These are phyloP conservation scores for Rhinella marina DNA, from an alignment of 2,797 vertebrate genomes.

Conservation along the genomic window DNA sequence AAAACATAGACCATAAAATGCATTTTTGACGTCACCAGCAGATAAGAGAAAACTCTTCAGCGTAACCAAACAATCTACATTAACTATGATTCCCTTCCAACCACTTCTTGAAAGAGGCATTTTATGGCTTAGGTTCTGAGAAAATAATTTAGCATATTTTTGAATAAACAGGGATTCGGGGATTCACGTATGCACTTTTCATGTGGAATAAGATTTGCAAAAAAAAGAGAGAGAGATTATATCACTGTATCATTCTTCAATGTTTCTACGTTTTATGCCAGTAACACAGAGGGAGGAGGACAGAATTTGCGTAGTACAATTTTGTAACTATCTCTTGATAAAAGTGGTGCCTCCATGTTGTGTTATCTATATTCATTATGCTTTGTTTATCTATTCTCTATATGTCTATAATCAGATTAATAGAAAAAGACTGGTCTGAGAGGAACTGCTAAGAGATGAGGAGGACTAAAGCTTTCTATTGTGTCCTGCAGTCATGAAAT, in stretches of 20 bases:
- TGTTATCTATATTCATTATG: conserved; percentile 64
- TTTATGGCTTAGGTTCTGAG: conserved; percentile 31
- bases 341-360: conserved; percentile 64
- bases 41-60: conserved; percentile 31
- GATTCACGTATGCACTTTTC: conserved; percentile 15
- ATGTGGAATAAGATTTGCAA: conserved; percentile 34
- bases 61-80: conserved; percentile 49
- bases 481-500: conserved; percentile 69
- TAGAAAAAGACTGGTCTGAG: conserved; percentile 71
- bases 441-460: conserved; percentile 67
- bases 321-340: conserved; percentile 69
- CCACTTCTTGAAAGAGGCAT: conserved; percentile 21
- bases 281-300: conserved; percentile 33
- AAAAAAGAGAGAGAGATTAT: conserved; percentile 20
- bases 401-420: conserved; percentile 67
- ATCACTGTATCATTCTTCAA: conserved; percentile 23
- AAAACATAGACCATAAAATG: conserved; percentile 24
- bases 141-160: conserved; percentile 55
- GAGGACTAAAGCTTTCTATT: conserved; percentile 68
- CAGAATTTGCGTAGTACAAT: conserved; percentile 59
- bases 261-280: conserved; percentile 9
- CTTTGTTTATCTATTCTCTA: conserved; percentile 65
- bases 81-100: conserved; percentile 36
- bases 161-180: conserved; percentile 41
- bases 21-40: conserved; percentile 22